These are phyloP conservation scores for Emydocephalus ijimae DNA, from an alignment of 2,113 vertebrate species.

Conservation along the genomic window DNA sequence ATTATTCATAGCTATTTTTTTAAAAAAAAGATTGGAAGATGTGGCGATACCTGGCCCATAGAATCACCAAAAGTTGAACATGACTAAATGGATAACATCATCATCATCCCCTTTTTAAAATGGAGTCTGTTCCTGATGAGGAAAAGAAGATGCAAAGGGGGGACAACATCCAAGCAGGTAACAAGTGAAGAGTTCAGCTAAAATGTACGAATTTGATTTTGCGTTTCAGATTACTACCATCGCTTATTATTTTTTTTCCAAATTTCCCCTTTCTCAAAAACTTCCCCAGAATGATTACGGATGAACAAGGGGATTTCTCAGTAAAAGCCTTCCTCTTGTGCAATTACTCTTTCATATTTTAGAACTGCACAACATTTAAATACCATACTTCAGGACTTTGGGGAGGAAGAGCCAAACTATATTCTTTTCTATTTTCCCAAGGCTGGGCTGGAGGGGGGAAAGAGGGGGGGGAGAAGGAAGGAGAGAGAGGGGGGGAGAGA, in stretches of 20 bases:
- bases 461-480: accelerated
- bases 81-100: neutral
- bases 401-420: neutral
- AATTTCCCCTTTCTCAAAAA: neutral
- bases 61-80: neutral
- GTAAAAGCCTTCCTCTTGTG: neutral
- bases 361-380: neutral
- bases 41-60: neutral
- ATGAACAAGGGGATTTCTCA: neutral
- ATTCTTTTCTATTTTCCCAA: neutral
- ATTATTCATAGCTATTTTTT: neutral
- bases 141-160: neutral
- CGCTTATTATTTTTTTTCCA: neutral
- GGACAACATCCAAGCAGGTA: neutral
- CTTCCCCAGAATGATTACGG: neutral
- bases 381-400: neutral
- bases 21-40: neutral
- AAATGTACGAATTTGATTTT: neutral
- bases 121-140: neutral
- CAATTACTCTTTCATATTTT: neutral
- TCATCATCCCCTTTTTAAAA: neutral
- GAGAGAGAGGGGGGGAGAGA: neutral
- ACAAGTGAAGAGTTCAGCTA: neutral
- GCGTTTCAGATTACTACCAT: neutral
- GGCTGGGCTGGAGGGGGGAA: neutral